phyloP scores from a whole-genome alignment of 2,113 vertebrate species.

The Notothenia coriiceps region DNA sequence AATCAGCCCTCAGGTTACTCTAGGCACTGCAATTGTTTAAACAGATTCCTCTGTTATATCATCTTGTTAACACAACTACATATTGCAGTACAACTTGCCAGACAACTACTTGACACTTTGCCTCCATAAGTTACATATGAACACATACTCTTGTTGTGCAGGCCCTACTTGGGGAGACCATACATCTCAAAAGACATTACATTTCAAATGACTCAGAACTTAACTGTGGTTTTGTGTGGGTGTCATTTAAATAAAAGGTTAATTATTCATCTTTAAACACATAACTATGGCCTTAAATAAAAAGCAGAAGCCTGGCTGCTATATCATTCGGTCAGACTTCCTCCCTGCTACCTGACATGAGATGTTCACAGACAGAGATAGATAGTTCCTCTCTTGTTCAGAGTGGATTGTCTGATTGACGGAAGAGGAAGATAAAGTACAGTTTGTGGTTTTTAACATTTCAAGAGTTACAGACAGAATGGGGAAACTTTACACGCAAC shows the following conservation, averaged over 20 bases:
- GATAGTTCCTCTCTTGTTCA: constrained; percentile 45
- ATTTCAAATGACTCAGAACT: not conserved
- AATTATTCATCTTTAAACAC: not conserved
- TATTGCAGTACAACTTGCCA: not conserved
- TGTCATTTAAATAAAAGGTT: not conserved
- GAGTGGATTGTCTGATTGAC: not conserved
- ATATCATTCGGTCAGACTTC: constrained; percentile 36
- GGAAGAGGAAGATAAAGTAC: constrained; percentile 23
- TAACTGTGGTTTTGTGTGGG: not conserved
- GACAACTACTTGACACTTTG: not conserved
- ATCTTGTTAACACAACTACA: not conserved
- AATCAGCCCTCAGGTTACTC: not conserved
- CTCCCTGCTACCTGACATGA: constrained; percentile 24
- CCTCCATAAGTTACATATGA: not conserved
- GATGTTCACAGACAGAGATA: not conserved
- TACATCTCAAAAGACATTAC: not conserved
- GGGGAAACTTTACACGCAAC: too few species aligned
- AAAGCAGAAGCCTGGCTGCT: constrained; percentile 53
- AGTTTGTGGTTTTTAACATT: not conserved
- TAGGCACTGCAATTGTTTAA: not conserved
- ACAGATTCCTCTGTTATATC: not conserved
- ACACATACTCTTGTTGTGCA: not conserved
- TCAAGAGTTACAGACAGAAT: not conserved
- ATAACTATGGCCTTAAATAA: not conserved
- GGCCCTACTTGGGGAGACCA: not conserved